Evolutionary conservation across 1,140 invertebrate species (phyloP), one percentile per base, ranked within the genome.

Genomic region (Dreissena rostriformis): DNA sequence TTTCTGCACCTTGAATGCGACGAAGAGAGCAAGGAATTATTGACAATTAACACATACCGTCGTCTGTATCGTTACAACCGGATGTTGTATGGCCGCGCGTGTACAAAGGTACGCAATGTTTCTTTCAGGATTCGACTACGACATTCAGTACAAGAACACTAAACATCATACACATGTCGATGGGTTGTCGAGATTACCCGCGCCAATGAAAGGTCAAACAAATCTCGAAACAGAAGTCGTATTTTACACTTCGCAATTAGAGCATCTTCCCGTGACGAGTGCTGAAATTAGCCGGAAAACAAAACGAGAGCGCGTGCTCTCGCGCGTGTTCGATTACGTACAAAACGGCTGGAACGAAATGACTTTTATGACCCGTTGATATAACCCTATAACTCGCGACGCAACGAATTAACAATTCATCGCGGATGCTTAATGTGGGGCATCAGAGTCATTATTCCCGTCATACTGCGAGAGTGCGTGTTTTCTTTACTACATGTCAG

Each of bases 401-500:
- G 71, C 22, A 84, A 84, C 57, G 71, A 81, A 61, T 26, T 85
- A 49, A 65, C 79, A 15, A 22, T 86, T 5, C 71, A 77, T 52
- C 86, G 87, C 57, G 82, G 77, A 22, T 86, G 85, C 82, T n/a
- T 86, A 26, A 22, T 87, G 55, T 84, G 78, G 78, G 83, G 86
- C 26, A 66, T 68, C 5, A 14, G 81, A 51, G 82, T 86, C 12
- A 61, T 94, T 11, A 91, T 94, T 55, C 94, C 95, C 55, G 89
- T 93, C 87, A 79, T 61, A 26, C 75, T 94, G 57, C 89, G 88
- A 70, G 24, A 86, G 19, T 67, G 86, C 74, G 87, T 94, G 1
- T 74, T 95, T 8, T 67, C 92, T 49, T 89, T 92, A 79, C 84
- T 95, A n/a, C 94, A 95, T 88, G 66, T 72, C 17, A 93, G 92